Conservation (phyloP, 2,113 vertebrate genomes). For the Sylvietta virens region DNA sequence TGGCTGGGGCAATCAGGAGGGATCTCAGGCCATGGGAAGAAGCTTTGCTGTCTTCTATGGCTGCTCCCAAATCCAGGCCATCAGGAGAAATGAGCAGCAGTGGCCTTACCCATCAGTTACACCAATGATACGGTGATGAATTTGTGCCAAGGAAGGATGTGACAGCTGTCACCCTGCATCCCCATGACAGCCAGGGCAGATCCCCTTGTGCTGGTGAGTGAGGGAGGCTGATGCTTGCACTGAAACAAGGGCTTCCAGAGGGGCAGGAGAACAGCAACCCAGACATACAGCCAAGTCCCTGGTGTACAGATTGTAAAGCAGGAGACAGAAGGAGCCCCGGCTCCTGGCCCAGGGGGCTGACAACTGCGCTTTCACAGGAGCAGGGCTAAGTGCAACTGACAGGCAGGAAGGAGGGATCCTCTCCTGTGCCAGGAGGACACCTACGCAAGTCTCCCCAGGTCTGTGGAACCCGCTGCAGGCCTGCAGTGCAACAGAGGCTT, state of each 20-base stretch:
- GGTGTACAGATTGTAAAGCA: not conserved
- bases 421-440: not conserved
- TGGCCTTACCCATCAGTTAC: not conserved
- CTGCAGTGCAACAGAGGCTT: not conserved
- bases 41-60: not conserved
- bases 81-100: not conserved
- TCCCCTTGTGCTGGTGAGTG: not conserved
- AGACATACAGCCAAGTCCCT: not conserved
- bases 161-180: not conserved
- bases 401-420: not conserved
- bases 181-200: not conserved
- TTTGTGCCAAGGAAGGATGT: not conserved
- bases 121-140: fast-evolving
- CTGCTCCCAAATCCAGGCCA: not conserved
- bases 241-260: not conserved
- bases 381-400: not conserved
- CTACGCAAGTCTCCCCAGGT: not conserved
- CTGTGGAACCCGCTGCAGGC: not conserved
- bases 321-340: not conserved
- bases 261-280: not conserved
- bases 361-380: fast-evolving
- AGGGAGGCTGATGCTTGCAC: not conserved
- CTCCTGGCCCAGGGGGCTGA: not conserved
- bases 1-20: not conserved
- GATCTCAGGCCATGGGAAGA: not conserved